Conservation (phyloP, 2,888 invertebrate species). For the Hoplodrina ambigua region DNA sequence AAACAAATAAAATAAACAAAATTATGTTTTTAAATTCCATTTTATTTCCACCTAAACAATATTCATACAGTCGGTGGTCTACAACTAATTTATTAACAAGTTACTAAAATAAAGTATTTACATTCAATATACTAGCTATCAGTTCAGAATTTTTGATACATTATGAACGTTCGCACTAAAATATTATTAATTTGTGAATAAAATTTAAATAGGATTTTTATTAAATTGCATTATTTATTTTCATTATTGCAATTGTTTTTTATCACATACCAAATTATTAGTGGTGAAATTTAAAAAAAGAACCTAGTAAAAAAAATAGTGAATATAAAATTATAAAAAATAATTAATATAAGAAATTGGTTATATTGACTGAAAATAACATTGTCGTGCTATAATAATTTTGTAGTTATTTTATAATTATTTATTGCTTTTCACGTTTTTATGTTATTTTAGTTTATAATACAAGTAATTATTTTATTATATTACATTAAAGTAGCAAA, state of each 20-base stretch:
- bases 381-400: no score
- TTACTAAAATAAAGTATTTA: slow-evolving; percentile 65
- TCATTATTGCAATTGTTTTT: no score
- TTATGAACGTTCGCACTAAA: neutral
- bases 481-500: slow-evolving; percentile 41
- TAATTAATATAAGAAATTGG: no score
- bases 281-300: no score
- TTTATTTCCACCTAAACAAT: slow-evolving; percentile 76
- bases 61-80: slow-evolving; percentile 75
- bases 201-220: neutral
- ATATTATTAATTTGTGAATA: neutral
- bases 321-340: no score
- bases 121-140: slow-evolving; percentile 55
- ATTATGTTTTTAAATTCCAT: slow-evolving; percentile 63
- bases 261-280: no score
- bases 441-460: neutral
- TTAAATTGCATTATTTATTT: neutral
- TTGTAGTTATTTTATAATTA: no score
- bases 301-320: no score
- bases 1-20: slow-evolving; percentile 49
- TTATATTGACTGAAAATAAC: no score
- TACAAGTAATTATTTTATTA: no score
- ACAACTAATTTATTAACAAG: slow-evolving; percentile 69
- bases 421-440: neutral
- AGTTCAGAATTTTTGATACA: slow-evolving; percentile 56